Base-by-base conservation (phyloP, 1,140 invertebrate species). In the Bactericera cockerelli region DNA sequence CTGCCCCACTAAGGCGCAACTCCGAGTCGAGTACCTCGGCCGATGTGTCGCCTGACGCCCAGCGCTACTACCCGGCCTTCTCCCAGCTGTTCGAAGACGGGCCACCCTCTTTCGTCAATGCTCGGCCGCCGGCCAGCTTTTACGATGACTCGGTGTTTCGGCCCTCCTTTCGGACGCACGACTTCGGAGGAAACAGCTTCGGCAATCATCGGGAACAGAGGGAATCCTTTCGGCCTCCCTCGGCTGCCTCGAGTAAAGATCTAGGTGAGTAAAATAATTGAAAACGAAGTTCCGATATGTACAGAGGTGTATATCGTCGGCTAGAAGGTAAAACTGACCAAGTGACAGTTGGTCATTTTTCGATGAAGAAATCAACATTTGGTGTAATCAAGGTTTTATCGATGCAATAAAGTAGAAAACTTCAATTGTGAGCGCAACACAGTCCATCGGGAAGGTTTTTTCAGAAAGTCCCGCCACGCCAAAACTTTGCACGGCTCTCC, bases 11-110 rank as follows among this genome's bases (percentile, higher is more conserved):
- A 13, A 31, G 28, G 28, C 28, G 28, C 4, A 6, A 4, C 13
- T 31, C 28, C 28, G n/a, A n/a, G n/a, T n/a, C n/a, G n/a, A n/a
- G n/a, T n/a, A n/a, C n/a, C n/a, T 6, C 28, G 4, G 28, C 42
- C 19, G 64, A 63, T 36, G 26, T 58, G n/a, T 36, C 33, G 8
- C 28, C 58, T 0, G 68, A 66, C 8, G 54, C 70, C 67, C 56
- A 75, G 67, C 55, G 74, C 55, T 74, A 76, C 62, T 77, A 76
- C 64, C 75, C 75, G 0, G 74, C 75, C 0, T 77, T 77, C 31
- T 71, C 75, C 0, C 72, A 75, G 14, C 59, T 77, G 0, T 76
- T 77, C 56, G 28, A 61, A 11, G 61, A 61, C 11, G 64, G 62
- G 14, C 55, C 60, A 10, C 25, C 57, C 1, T 21, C 60, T 4